Conservation (phyloP, 2,888 invertebrate species). For the Uloborus plumipes region DNA sequence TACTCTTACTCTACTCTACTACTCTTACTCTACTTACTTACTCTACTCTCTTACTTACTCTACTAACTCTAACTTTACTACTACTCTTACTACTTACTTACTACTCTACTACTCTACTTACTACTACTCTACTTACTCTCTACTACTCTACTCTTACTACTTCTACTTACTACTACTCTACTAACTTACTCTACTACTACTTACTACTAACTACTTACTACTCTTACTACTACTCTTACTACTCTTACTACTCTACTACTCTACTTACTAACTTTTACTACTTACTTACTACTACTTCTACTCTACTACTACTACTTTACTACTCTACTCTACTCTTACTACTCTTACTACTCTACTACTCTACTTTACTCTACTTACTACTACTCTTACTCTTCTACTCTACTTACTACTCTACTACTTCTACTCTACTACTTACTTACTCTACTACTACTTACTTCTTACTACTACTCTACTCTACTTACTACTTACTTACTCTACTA, state of each 20-base stretch:
- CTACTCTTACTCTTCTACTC: background rate
- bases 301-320: background rate
- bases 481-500: too few species aligned
- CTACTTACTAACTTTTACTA: background rate
- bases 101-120: background rate
- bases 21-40: background rate
- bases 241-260: background rate
- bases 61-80: background rate
- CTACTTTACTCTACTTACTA: too few species aligned
- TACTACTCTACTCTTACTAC: background rate
- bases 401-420: background rate
- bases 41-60: background rate
- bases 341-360: background rate
- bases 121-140: background rate
- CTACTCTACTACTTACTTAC: too few species aligned
- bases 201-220: too few species aligned
- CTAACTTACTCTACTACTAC: too few species aligned
- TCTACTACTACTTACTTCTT: too few species aligned
- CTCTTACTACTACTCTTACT: background rate
- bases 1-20: too few species aligned
- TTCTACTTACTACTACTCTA: too few species aligned
- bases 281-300: background rate
- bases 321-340: background rate
- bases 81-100: background rate
- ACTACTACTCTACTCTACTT: too few species aligned